These are phyloP conservation scores for Caenorhabditis plicata DNA, from an alignment of 2,888 invertebrate genomes.

Conservation along the genomic window DNA sequence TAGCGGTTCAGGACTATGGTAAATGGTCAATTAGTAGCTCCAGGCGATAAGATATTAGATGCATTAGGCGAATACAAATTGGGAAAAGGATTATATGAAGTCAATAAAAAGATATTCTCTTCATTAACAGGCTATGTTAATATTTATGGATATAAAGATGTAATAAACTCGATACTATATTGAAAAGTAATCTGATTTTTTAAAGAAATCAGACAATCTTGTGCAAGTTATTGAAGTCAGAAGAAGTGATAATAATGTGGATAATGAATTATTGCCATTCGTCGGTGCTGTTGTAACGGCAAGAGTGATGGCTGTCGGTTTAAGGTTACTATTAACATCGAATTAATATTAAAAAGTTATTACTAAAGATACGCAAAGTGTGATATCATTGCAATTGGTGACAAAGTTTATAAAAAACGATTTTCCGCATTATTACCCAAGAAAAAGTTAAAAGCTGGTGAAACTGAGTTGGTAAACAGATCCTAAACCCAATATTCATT, in stretches of 20 bases:
- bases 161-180: not conserved
- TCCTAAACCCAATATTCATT: too few relatives aligned
- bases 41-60: conserved; percentile 32
- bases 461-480: conserved; percentile 28
- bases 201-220: conserved; percentile 27
- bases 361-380: conserved; percentile 27
- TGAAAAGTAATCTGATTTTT: not conserved
- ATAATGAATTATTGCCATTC: conserved; percentile 31
- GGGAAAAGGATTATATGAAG: conserved; percentile 31
- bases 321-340: conserved; percentile 7
- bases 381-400: conserved; percentile 32
- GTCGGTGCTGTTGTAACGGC: conserved; percentile 29
- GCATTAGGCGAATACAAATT: conserved; percentile 23
- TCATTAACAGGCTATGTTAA: conserved; percentile 31
- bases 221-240: conserved; percentile 37
- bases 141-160: conserved; percentile 24
- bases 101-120: conserved; percentile 20
- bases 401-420: conserved; percentile 32
- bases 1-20: conserved; percentile 3
- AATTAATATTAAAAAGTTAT: not conserved
- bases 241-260: conserved; percentile 21
- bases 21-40: conserved; percentile 19
- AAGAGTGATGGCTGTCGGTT: conserved; percentile 32
- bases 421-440: conserved; percentile 31
- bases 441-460: conserved; percentile 23